A percentile compares a stretch with the other conserved stretches of the same genome.
These are phyloP conservation scores for Eupeodes corollae DNA, from an alignment of 1,140 invertebrate genomes.

Conservation along the genomic window DNA sequence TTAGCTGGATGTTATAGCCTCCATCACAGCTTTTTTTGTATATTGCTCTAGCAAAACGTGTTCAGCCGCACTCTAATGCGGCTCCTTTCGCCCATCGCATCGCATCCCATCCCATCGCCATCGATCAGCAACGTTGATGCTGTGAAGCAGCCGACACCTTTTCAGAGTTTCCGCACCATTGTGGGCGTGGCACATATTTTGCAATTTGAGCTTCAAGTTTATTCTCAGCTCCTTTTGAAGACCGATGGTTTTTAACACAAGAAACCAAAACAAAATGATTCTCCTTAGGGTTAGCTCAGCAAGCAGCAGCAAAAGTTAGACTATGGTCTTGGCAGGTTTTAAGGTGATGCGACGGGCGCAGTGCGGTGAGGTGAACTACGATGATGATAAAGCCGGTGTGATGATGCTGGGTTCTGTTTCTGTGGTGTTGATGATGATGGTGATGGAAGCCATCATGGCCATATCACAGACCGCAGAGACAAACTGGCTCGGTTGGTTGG, in stretches of 20 bases:
- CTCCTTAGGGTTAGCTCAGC: not conserved
- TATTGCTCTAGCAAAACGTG: not conserved
- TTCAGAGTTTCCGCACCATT: not conserved
- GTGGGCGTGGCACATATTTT: no score
- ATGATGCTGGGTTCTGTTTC: not conserved
- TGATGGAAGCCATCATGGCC: not conserved
- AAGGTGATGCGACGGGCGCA: no score
- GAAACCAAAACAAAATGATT: no score
- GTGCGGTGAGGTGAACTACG: no score
- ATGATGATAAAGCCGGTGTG: no score
- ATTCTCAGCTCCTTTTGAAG: not conserved
- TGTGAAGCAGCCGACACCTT: not conserved
- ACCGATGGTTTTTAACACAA: not conserved
- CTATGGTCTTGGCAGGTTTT: no score
- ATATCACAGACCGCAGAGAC: not conserved
- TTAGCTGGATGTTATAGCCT: no score
- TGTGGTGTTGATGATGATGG: not conserved
- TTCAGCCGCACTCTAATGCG: not conserved
- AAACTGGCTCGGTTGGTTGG: not conserved
- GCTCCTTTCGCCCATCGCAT: not conserved
- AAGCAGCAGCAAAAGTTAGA: no score
- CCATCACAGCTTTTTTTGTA: no score
- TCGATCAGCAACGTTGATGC: not conserved
- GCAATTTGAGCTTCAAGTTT: no score
- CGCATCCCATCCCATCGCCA: not conserved